A percentile compares a stretch with the other conserved stretches of the same genome.
phyloP scores from a whole-genome alignment of 2,113 vertebrate genomes.

The Archocentrus centrarchus region DNA sequence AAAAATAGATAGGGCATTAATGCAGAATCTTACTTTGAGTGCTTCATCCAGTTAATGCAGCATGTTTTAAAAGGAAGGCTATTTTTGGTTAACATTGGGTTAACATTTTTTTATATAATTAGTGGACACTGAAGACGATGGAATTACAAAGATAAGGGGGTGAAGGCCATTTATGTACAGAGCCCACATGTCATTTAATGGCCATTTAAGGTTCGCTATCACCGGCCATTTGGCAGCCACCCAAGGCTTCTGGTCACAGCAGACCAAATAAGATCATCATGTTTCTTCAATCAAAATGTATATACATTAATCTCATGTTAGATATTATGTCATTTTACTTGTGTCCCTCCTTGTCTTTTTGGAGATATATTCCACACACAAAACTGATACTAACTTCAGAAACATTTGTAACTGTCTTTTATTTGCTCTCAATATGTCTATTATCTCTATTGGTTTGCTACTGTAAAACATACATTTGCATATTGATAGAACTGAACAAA shows the following conservation, averaged over 20 bases:
- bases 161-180: no score
- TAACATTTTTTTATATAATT: not conserved
- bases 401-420: not conserved
- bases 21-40: not conserved
- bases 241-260: not conserved
- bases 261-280: rapidly evolving
- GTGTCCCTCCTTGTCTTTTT: not conserved
- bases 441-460: not conserved
- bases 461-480: not conserved
- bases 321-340: not conserved
- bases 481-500: slow-evolving; percentile 39
- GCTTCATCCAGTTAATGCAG: no score
- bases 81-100: no score
- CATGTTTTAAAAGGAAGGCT: no score
- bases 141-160: not conserved
- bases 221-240: not conserved
- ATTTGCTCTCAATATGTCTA: not conserved
- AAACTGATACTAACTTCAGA: not conserved
- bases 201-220: not conserved
- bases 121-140: not conserved
- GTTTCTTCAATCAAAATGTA: not conserved
- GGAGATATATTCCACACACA: not conserved
- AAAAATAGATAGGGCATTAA: not conserved
- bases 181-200: not conserved
- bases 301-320: not conserved